Base-by-base conservation (phyloP, 30 jellyfish, hydroid and myxozoan species). In the Aurelia coerulea region DNA sequence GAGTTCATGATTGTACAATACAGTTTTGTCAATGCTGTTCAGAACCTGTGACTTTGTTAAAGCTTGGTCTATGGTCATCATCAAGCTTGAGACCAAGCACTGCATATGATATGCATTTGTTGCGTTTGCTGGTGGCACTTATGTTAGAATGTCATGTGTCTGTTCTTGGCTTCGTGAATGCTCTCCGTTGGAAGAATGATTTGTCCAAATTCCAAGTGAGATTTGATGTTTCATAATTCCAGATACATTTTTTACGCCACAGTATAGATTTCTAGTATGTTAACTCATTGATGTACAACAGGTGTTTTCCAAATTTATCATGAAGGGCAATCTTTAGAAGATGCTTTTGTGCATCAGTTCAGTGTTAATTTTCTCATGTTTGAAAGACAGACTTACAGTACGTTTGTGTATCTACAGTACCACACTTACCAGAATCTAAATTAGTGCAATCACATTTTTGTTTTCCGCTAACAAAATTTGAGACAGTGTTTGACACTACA, bases 31-130 rank as follows among this genome's bases (percentile, higher is more conserved):
- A 75, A 75, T 75, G 86, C 35, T 53, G 34, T 53, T 11, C 58
- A 52, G 74, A 75, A 23, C 74, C 74, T 13, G 86, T 75, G 2
- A 56, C 74, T 13, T 53, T 54, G 16, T 56, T 75, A 34, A 23
- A 75, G 50, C 86, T 56, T 51, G 86, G 86, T 19, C 33, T 75
- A 14, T 75, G 86, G 86, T 37, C 86, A 50, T 75, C 86, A 17
- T 75, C 86, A 32, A 23, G 74, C 53, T n/a, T 52, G 60, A 54
- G 74, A 56, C 86, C 86, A 50, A 16, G 58, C 35, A 75, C 86
- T 53, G 73, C 74, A 52, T 75, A 75, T 75, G 74, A 50, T n/a
- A 53, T 75, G 11, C 10, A 75, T 0, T 34, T 73, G 18, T 32
- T 73, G 19, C 29, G 49, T 6, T 41, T 53, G 4, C 16, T 51